phyloP scores from a whole-genome alignment of 37 sponge, comb jelly and placozoan species.

The Hexactinellida sp. region DNA sequence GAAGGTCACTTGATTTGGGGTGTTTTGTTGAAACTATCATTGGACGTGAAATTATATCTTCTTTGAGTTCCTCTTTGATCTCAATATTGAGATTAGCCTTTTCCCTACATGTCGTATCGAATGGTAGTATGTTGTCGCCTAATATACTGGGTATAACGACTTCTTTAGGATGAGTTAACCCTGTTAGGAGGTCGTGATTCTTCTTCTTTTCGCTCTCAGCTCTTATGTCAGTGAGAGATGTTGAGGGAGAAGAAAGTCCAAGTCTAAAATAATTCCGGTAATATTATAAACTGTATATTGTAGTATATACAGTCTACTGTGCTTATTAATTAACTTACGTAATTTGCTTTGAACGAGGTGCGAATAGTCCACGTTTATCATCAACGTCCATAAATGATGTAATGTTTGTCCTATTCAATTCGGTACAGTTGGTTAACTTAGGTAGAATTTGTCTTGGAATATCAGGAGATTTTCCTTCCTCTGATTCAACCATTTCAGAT shows the following conservation, averaged over 20 bases:
- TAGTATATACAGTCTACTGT: too few relatives aligned
- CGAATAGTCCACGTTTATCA: neutral
- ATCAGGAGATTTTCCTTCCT: neutral
- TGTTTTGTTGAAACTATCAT: neutral
- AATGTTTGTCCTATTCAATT: neutral
- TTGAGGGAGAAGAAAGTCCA: neutral
- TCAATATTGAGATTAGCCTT: neutral
- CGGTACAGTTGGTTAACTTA: neutral
- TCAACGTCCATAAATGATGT: neutral
- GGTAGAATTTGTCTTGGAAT: neutral
- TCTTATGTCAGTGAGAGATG: neutral
- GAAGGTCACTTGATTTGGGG: neutral
- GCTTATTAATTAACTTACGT: neutral
- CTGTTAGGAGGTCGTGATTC: neutral
- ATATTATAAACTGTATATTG: neutral
- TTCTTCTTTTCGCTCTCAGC: slow-evolving; percentile 2
- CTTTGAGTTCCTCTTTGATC: neutral
- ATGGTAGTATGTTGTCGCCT: neutral
- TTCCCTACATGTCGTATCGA: neutral
- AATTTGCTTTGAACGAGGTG: neutral
- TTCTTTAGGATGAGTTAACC: slow-evolving; percentile 3
- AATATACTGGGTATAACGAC: neutral
- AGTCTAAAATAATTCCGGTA: neutral
- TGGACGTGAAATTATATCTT: neutral
- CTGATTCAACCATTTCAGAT: slow-evolving; percentile 11